Conservation (phyloP, 1,140 invertebrate genomes). For the Aphaenogaster ashmeadi region DNA sequence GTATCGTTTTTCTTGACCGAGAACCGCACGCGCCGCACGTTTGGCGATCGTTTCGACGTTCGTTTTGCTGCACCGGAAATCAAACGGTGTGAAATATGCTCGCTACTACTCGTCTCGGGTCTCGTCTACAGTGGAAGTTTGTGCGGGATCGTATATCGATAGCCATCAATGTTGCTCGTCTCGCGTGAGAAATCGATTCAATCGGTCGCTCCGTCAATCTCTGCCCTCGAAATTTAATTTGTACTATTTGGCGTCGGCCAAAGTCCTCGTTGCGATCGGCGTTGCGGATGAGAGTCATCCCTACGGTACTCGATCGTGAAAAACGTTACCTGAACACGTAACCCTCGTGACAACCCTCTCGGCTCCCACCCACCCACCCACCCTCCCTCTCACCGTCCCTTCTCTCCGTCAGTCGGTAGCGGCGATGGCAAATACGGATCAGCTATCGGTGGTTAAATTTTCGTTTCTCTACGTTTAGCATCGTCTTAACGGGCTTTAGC, state of each 20-base stretch:
- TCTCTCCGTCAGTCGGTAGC: conserved; percentile 67
- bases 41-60: conserved; percentile 9
- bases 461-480: conserved; percentile 83
- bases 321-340: background rate
- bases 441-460: conserved; percentile 86
- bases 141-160: conserved; percentile 22
- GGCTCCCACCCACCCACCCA: background rate
- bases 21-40: conserved; percentile 4
- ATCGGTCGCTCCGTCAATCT: conserved; percentile 6
- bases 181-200: background rate
- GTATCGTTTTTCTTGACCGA: conserved; percentile 22
- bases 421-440: conserved; percentile 84
- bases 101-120: background rate
- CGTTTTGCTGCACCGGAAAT: background rate
- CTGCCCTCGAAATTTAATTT: conserved; percentile 44
- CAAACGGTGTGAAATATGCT: conserved; percentile 9
- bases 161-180: background rate
- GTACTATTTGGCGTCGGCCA: conserved; percentile 49
- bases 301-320: conserved; percentile 54
- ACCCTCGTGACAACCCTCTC: background rate
- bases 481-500: conserved; percentile 79
- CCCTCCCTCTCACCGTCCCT: background rate
- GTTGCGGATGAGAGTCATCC: background rate
- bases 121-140: background rate
- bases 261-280: conserved; percentile 29